phyloP scores from a whole-genome alignment of 2,113 vertebrate genomes.

The Ciconia stormi region DNA sequence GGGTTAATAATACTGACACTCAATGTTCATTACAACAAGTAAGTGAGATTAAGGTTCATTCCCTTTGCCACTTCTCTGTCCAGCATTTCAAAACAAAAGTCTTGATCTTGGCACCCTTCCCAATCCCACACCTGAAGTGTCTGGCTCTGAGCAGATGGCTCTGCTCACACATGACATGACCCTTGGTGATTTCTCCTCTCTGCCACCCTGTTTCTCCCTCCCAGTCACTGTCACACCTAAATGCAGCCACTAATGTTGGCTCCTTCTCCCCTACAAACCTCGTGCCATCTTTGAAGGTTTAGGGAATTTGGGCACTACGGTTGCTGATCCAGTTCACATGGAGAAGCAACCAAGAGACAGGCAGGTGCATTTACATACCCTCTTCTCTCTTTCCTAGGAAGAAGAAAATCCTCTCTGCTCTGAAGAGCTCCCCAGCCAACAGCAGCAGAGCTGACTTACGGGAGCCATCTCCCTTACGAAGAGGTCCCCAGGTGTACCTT shows the following conservation, averaged over 20 bases:
- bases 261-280: neutral
- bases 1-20: constrained; percentile 82
- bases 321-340: neutral
- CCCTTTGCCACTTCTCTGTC: neutral
- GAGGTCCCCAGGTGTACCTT: neutral
- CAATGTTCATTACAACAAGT: constrained; percentile 85
- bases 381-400: constrained; percentile 59
- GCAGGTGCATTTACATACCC: neutral
- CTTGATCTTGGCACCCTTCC: neutral
- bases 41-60: constrained; percentile 1
- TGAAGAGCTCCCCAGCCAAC: constrained; percentile 73
- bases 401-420: constrained; percentile 80
- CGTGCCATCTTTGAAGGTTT: neutral
- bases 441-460: constrained; percentile 46
- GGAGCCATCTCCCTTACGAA: neutral
- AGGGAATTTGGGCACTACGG: neutral
- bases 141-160: neutral
- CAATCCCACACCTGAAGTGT: neutral
- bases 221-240: neutral
- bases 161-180: neutral
- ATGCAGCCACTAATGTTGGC: neutral
- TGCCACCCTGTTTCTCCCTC: neutral
- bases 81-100: neutral
- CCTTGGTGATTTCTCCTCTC: neutral
- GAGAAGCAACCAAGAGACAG: neutral